Base-by-base conservation (phyloP, 2,888 invertebrate species). In the Trachelus troglodyta region DNA sequence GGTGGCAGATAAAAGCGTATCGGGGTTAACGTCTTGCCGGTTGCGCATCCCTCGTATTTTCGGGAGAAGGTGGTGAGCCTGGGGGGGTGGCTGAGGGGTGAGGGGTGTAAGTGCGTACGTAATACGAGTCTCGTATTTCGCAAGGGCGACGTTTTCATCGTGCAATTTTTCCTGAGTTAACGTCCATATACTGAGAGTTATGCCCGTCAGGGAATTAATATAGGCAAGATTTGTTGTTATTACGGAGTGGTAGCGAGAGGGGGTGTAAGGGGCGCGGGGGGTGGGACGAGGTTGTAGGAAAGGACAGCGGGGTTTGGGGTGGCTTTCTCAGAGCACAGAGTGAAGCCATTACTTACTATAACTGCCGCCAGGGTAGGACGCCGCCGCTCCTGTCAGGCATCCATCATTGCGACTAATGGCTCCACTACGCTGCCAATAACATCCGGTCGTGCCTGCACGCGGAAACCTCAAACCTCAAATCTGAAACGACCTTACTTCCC, bases 371-470 rank as follows among this genome's bases (percentile, higher is more conserved):
- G 86, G 87, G 85, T 87, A 87, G 88, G 88, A 89, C 88, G 88
- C 87, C 85, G 87, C 86, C 87, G 87, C 85, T 88, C 85, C 89
- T 91, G 91, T 91, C 91, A 91, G 87, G 89, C 90, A 91, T 91
- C 91, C 91, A 91, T 91, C 91, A 91, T 90, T 85, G 87, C 89
- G 88, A 91, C 90, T 91, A 91, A 91, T 91, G 90, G 91, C 85
- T 89, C 88, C 84, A 88, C 91, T 90, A 90, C 89, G 85, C 90
- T 91, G 91, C 90, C 91, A 91, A 91, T 91, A 91, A 90, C 90
- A 91, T 90, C 90, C 90, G 90, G 87, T 86, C 84, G 85, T 83
- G 87, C 87, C 85, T 85, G 82, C 83, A 79, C 81, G 85, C 84
- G 82, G 86, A 85, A 85, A 85, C 82, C 69, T 69, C 33, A 40